Evolutionary conservation across 2,888 invertebrate genomes (phyloP).

Genomic region (Orgyia antiqua): DNA sequence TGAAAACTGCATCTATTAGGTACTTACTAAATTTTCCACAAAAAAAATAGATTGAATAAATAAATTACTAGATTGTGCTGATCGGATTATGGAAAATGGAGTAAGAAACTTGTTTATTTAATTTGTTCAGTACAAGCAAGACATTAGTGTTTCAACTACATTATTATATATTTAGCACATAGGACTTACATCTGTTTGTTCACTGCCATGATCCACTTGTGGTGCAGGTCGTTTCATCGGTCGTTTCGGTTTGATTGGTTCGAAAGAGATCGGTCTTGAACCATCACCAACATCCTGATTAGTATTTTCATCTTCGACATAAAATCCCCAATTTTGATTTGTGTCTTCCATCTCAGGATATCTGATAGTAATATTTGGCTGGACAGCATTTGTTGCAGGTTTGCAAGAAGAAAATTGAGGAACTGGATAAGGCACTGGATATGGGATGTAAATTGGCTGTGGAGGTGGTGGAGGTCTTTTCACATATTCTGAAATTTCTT

Average conservation of each 20-base stretch:
- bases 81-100: too few species aligned
- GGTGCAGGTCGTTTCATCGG: slow-evolving; percentile 29
- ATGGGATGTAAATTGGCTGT: slow-evolving; percentile 56
- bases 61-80: too few species aligned
- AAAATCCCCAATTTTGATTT: slow-evolving; percentile 52
- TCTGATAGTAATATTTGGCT: slow-evolving; percentile 31
- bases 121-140: too few species aligned
- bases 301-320: slow-evolving; percentile 24
- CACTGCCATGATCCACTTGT: slow-evolving; percentile 34
- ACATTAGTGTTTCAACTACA: too few species aligned
- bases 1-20: too few species aligned
- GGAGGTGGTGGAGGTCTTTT: slow-evolving; percentile 36
- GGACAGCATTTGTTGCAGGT: slow-evolving; percentile 10
- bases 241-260: slow-evolving; percentile 28
- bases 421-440: slow-evolving; percentile 44
- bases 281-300: slow-evolving; percentile 33
- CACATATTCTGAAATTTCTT: slow-evolving; percentile 46
- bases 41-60: too few species aligned
- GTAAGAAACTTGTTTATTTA: too few species aligned
- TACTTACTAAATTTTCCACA: too few species aligned
- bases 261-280: slow-evolving; percentile 55
- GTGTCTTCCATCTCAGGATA: slow-evolving; percentile 44
- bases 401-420: slow-evolving; percentile 31
- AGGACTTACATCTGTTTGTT: slow-evolving; percentile 26
- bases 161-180: too few species aligned